Base-by-base conservation (phyloP, 2,888 invertebrate species). In the Mactromeris polynyma region DNA sequence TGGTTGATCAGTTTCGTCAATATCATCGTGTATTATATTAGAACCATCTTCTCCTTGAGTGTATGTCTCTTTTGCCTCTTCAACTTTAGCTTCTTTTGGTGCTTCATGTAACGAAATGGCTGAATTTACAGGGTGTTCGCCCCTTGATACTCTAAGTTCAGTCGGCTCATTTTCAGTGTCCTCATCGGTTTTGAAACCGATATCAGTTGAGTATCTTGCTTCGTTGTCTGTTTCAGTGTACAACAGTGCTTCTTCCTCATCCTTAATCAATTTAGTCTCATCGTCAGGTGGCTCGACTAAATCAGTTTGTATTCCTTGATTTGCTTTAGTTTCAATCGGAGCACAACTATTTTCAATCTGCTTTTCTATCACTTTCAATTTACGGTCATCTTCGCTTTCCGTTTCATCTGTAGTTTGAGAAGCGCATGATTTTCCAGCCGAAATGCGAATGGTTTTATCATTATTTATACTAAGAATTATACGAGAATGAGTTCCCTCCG, bases 381-480 rank as follows among this genome's bases (percentile, higher is more conserved):
- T 0, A 26, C 42, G 2, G 6, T 26, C 36, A 36, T 51, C 58
- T 51, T 42, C 26, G 3, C 11, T 31, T 31, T 33, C 26, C 21
- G 33, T 14, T 19, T 36, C 73, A 36, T 42, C n/a, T 33, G 73
- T 69, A 4, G 85, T 87, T 83, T 91, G 85, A 17, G 87, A 89
- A 26, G 87, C 87, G 2, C 83, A 80, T 7, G 83, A 82, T 80
- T 78, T 85, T 21, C 85, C 89, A 42, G 89, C 89, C 31, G 87
- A 54, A 38, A 91, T 85, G 6, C 77, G 81, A 19, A 87, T 82
- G 38, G 87, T 87, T 42, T 82, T 89, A 38, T 87, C 83, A 21
- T 51, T 78, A 26, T 83, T 85, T 31, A 87, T 88, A 51, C 88
- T 91, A 0, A 88, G 86, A 11, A 87, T 40, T 40, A 90, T 80